Base-by-base conservation (phyloP, 2,797 vertebrate genomes). In the Clarias platycephalus region DNA sequence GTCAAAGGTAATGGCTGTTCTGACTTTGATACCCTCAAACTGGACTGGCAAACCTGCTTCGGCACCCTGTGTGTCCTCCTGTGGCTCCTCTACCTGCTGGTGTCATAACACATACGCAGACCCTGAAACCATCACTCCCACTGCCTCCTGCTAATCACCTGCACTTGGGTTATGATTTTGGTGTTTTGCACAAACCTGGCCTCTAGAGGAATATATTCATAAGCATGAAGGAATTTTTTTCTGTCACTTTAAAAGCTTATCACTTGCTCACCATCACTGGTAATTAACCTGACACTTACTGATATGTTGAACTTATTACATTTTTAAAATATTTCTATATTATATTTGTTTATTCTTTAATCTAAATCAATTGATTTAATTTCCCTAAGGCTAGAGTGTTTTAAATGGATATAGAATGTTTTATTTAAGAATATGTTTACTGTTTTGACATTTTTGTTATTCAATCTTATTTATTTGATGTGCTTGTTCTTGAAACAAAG, bases 41-140 rank as follows among this genome's bases (percentile, higher is more conserved):
- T 76, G 83, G 93, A 95, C 88, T 95, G 92, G 94, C 87, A 89
- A 84, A 93, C 90, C 86, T 94, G 93, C 87, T 93, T 94, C 44
- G 93, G 93, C 84, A 94, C 89, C 1, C 85, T 98, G 74, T 95
- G 96, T 93, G 90, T 95, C 78, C 81, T 98, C 81, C 96, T 97
- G 76, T 96, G 95, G 93, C 92, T 99, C 79, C 90, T 97, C 70
- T 96, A 96, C 92, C 95, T 96, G 93, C 88, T 97, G 13, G 78
- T 94, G n/a, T 90, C 92, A 64, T 93, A 85, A 88, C n/a, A 15
- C 49, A 72, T 68, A 80, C 85, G 85, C 85, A 80, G 87, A 82
- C 77, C n/a, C 57, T 57, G 31, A 76, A 83, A 78, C 66, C 34
- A 57, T 53, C 62, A 85, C 84, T 77, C 70, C 13, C 55, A 77